Percentiles rank a stretch among this genome's conserved stretches.
phyloP scores from a whole-genome alignment of 1,140 invertebrate genomes.

The Heliothis subflexa region DNA sequence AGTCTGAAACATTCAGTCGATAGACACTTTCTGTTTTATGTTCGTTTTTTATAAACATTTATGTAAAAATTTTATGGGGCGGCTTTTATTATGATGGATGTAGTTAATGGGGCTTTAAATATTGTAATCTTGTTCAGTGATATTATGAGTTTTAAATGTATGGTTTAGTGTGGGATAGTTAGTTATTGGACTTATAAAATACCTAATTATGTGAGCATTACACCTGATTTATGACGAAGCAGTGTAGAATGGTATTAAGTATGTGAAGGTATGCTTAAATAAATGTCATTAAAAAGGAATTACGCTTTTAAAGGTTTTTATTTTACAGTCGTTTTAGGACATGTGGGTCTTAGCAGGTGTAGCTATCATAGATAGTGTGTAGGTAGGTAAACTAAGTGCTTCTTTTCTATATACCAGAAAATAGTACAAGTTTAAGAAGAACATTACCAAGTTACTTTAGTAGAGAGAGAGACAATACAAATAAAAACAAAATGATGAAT shows the following conservation, averaged over 20 bases:
- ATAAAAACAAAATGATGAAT: conserved; percentile 20
- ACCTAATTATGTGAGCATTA: background rate
- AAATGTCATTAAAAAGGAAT: no score
- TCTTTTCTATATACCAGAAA: background rate
- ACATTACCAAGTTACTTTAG: no score
- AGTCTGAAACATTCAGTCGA: conserved; percentile 59
- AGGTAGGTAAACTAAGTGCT: no score
- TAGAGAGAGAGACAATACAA: background rate
- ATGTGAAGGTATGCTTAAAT: no score
- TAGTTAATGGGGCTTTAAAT: conserved; percentile 36
- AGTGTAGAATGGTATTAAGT: no score
- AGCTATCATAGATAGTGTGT: background rate
- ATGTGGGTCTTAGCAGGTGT: background rate
- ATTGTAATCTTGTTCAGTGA: conserved; percentile 16
- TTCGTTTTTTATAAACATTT: conserved; percentile 50
- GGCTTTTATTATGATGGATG: conserved; percentile 43
- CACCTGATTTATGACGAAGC: no score
- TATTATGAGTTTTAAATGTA: conserved; percentile 14
- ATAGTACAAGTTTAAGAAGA: background rate
- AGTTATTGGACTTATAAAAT: background rate
- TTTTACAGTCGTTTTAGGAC: no score
- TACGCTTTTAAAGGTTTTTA: no score
- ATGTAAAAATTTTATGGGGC: conserved; percentile 40
- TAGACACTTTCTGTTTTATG: conserved; percentile 50
- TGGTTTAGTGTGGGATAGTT: conserved; percentile 3